A percentile compares a stretch with the other conserved stretches of the same genome.
phyloP scores from a whole-genome alignment of 2,888 invertebrate genomes.

The Anoncus sp. region DNA sequence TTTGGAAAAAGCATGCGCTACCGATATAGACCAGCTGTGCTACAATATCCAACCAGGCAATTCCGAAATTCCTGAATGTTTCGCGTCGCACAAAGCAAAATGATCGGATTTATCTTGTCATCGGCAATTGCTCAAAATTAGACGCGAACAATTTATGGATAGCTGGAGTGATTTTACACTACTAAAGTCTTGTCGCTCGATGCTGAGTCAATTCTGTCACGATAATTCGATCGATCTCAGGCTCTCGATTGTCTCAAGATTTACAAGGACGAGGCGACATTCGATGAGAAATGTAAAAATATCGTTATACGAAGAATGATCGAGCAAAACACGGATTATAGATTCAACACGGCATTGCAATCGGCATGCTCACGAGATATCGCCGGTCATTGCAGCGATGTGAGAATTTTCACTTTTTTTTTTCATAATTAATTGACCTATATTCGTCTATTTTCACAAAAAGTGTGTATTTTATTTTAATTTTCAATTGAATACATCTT shows the following conservation, averaged over 20 bases:
- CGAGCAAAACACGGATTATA: conserved; percentile 95
- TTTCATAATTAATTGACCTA: conserved; percentile 66
- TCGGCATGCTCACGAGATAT: conserved; percentile 93
- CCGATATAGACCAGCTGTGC: conserved; percentile 91
- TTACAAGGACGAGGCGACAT: conserved; percentile 90
- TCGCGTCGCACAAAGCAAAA: conserved; percentile 85
- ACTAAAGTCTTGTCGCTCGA: conserved; percentile 92
- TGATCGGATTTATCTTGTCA: conserved; percentile 90
- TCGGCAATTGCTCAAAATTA: conserved; percentile 92
- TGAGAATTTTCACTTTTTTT: conserved; percentile 82
- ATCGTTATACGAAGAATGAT: conserved; percentile 95
- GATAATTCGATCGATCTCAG: conserved; percentile 88
- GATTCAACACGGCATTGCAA: conserved; percentile 94
- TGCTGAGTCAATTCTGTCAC: conserved; percentile 94
- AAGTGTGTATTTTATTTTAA: not conserved
- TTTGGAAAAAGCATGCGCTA: conserved; percentile 91
- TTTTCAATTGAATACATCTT: not conserved
- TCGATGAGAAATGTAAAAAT: conserved; percentile 92
- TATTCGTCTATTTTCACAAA: not conserved
- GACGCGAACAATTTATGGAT: conserved; percentile 93
- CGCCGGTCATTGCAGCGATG: conserved; percentile 87
- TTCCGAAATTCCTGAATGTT: conserved; percentile 91
- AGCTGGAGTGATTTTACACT: conserved; percentile 95
- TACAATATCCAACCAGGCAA: conserved; percentile 88
- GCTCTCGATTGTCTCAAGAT: conserved; percentile 92